Evolutionary conservation across 2,797 vertebrate species (phyloP).

Genomic region (Catostomus latipinnis): DNA sequence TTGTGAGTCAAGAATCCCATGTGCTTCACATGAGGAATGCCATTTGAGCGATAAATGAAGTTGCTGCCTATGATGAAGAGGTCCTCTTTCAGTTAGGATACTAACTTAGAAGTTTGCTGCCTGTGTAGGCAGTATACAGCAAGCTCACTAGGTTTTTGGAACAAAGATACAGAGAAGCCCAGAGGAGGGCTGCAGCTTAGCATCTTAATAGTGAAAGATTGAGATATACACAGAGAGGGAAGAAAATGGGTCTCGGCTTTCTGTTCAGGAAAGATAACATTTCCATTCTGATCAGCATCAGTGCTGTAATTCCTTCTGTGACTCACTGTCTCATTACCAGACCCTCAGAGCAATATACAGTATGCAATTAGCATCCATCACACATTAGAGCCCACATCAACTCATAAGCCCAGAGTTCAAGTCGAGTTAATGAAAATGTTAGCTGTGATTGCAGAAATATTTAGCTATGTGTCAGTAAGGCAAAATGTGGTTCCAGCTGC

Average conservation of each 20-base stretch:
- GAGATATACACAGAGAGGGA: slow-evolving; percentile 1
- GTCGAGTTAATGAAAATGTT: slow-evolving; percentile 20
- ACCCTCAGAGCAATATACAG: slow-evolving; percentile 6
- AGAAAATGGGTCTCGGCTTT: slow-evolving; percentile 3
- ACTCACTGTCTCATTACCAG: slow-evolving; percentile 32
- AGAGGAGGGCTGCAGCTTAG: not conserved
- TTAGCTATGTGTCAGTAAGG: not conserved
- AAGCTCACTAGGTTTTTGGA: not conserved
- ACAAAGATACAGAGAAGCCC: slow-evolving; percentile 31
- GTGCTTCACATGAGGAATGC: too few species aligned
- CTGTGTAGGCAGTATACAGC: not conserved
- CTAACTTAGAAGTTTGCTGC: slow-evolving; percentile 22
- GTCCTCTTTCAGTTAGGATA: not conserved
- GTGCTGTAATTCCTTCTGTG: slow-evolving; percentile 30
- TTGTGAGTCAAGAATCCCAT: too few species aligned
- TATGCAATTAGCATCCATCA: slow-evolving; percentile 32
- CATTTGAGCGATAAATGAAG: too few species aligned
- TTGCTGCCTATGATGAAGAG: too few species aligned
- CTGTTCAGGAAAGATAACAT: slow-evolving; percentile 22
- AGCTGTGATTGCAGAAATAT: slow-evolving; percentile 18
- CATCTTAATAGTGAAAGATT: slow-evolving; percentile 27
- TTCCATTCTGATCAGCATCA: slow-evolving; percentile 31
- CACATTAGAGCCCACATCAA: slow-evolving; percentile 25
- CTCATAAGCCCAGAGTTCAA: slow-evolving; percentile 20
- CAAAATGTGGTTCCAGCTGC: not conserved